Evolutionary conservation across 2,113 vertebrate genomes (phyloP).

Genomic region (Gnathonemus echidnorhynchus): DNA sequence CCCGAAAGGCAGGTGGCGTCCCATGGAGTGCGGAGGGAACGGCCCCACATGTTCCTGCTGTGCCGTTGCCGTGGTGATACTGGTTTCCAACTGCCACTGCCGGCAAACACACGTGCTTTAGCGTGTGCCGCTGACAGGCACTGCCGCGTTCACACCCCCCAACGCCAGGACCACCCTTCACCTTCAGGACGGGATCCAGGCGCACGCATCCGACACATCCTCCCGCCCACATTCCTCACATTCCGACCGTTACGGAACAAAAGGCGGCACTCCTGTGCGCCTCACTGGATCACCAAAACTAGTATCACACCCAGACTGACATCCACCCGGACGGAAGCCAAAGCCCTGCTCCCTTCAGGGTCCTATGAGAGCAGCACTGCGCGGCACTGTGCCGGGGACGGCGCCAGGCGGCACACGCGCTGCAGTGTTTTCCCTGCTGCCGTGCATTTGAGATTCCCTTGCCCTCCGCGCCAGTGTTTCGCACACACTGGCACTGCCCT

Average conservation of each 20-base stretch:
- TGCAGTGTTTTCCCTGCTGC: neutral
- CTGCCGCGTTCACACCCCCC: neutral
- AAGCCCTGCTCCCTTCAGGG: neutral
- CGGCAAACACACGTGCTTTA: neutral
- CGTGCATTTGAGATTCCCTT: neutral
- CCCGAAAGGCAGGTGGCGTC: neutral
- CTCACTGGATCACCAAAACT: neutral
- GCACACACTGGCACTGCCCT: neutral
- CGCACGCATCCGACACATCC: neutral
- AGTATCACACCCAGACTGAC: neutral
- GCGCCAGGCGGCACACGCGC: neutral
- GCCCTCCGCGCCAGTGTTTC: neutral
- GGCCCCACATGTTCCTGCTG: neutral
- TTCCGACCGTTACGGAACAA: neutral
- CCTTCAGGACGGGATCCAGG: neutral
- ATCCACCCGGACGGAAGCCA: neutral
- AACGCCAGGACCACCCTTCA: neutral
- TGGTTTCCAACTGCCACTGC: neutral
- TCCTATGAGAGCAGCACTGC: neutral
- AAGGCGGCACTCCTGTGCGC: neutral
- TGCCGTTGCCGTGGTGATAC: neutral
- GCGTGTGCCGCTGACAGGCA: neutral
- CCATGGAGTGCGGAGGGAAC: neutral
- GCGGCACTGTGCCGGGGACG: neutral
- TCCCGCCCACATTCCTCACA: constrained; percentile 4